Evolutionary conservation across 2,888 invertebrate species (phyloP).

Genomic region (Melolontha melolontha): DNA sequence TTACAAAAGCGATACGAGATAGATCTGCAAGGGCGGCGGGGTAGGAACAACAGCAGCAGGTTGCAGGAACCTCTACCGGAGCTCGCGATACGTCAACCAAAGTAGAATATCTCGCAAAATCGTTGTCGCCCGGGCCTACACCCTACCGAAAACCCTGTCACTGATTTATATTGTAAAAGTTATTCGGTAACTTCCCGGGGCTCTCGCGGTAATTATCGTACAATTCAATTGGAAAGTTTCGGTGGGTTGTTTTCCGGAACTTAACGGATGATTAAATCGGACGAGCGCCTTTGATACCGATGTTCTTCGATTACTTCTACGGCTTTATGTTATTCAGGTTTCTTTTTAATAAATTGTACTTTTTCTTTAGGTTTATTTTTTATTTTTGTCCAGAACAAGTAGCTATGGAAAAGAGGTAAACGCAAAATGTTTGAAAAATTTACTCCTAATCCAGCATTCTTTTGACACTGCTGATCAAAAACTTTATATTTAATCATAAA

Average conservation of each 20-base stretch:
- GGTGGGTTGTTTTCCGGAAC: slow-evolving; percentile 32
- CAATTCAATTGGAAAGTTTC: slow-evolving; percentile 42
- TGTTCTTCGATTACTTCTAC: background rate
- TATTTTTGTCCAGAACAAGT: no score
- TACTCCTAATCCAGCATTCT: no score
- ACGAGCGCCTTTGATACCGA: background rate
- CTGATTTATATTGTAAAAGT: slow-evolving; percentile 35
- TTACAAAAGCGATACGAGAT: no score
- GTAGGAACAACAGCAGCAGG: slow-evolving; percentile 33
- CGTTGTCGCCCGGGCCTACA: slow-evolving; percentile 23
- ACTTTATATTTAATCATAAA: no score
- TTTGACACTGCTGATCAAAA: no score
- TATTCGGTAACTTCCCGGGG: slow-evolving; percentile 21
- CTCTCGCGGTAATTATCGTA: slow-evolving; percentile 38
- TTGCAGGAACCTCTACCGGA: slow-evolving; percentile 24
- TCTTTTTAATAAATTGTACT: background rate
- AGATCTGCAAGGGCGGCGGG: background rate
- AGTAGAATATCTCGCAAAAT: slow-evolving; percentile 29
- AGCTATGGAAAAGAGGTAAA: no score
- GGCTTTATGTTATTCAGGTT: background rate
- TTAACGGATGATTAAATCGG: slow-evolving; percentile 34
- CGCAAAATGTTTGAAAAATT: no score
- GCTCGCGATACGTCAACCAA: slow-evolving; percentile 18
- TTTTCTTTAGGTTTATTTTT: no score
- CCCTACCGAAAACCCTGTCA: background rate